These are phyloP conservation scores for Carposina sasakii DNA, from an alignment of 1,140 invertebrate genomes.

Conservation along the genomic window DNA sequence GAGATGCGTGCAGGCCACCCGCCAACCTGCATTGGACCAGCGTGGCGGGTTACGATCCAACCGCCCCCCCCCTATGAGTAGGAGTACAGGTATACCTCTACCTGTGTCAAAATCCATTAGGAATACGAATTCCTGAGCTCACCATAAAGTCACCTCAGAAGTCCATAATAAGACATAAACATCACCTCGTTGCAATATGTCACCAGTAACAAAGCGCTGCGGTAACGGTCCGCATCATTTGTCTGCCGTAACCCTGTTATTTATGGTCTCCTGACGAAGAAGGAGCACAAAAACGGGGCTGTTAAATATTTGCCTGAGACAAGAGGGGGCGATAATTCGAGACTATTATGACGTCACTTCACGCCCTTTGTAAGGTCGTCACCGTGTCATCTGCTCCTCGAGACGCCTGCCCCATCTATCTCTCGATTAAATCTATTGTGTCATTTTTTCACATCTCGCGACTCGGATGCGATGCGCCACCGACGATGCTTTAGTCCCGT, in stretches of 20 bases:
- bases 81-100: too few species aligned
- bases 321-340: constrained; percentile 72
- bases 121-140: constrained; percentile 28
- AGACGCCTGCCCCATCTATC: constrained; percentile 67
- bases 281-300: constrained; percentile 64
- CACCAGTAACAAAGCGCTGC: constrained; percentile 58
- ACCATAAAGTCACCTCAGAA: constrained; percentile 42
- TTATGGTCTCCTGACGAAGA: constrained; percentile 64
- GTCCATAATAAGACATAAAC: constrained; percentile 69
- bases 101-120: too few species aligned
- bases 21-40: too few species aligned
- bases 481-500: constrained; percentile 67
- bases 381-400: constrained; percentile 69
- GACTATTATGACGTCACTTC: constrained; percentile 72
- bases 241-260: constrained; percentile 61
- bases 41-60: too few species aligned
- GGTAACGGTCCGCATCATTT: constrained; percentile 66
- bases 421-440: constrained; percentile 71
- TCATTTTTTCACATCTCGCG: constrained; percentile 60
- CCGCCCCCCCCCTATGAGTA: too few species aligned
- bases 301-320: constrained; percentile 72
- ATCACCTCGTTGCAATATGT: constrained; percentile 64
- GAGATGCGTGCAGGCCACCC: too few species aligned
- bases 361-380: constrained; percentile 69
- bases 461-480: constrained; percentile 69